Percentiles rank a stretch among this genome's conserved stretches.
Evolutionary conservation across 2,797 vertebrate genomes (phyloP).

Genomic region (Cephalopachus bancanus): DNA sequence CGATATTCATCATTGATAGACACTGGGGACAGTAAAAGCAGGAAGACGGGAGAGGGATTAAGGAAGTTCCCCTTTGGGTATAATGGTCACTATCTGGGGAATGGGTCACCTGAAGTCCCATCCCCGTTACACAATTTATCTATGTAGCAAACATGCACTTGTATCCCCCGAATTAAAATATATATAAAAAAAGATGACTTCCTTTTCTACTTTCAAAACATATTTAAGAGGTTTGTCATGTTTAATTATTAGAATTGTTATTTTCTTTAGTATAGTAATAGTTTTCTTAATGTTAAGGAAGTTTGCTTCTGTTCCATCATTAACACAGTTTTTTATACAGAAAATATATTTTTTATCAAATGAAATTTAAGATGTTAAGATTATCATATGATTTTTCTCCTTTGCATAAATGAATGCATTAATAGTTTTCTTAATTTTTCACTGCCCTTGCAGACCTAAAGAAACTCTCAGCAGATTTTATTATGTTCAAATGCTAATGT

Average conservation of each 20-base stretch:
- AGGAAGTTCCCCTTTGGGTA: no score
- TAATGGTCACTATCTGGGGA: no score
- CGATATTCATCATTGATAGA: neutral
- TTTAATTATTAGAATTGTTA: neutral
- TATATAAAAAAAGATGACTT: neutral
- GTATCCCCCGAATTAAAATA: no score
- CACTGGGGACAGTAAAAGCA: no score
- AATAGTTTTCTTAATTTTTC: conserved; percentile 29
- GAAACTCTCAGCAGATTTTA: neutral
- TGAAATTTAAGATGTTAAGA: conserved; percentile 3
- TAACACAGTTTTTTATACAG: neutral
- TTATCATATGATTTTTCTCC: neutral
- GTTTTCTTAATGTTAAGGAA: neutral
- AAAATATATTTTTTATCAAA: neutral
- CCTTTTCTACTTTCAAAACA: neutral
- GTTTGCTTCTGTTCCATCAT: conserved; percentile 1
- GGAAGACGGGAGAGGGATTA: no score
- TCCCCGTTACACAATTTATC: no score
- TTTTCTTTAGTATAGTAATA: neutral
- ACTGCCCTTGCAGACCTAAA: neutral
- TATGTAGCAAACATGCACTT: no score
- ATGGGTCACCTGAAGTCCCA: no score
- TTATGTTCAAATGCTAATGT: neutral
- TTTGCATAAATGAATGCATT: neutral
- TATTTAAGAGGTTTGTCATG: neutral